A percentile compares a stretch with the other conserved stretches of the same genome.
phyloP scores from a whole-genome alignment of 2,113 vertebrate genomes.

The Girardinichthys multiradiatus region DNA sequence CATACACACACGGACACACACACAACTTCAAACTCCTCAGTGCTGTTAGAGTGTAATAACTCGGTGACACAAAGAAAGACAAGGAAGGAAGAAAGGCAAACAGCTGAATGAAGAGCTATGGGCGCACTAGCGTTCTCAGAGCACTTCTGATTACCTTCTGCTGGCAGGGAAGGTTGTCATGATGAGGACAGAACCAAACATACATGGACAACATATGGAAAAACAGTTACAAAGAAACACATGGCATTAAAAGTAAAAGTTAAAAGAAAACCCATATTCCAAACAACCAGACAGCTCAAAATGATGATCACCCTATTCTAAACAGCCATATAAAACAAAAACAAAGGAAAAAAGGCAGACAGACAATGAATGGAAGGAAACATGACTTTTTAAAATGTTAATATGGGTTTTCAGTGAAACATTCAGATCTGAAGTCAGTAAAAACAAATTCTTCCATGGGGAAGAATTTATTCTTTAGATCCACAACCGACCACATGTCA shows the following conservation, averaged over 20 bases:
- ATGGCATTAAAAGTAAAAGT: slow-evolving; percentile 52
- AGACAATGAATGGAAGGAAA: slow-evolving; percentile 22
- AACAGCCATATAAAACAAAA: neutral
- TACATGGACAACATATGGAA: slow-evolving; percentile 76
- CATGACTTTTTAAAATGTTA: neutral
- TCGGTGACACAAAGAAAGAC: slow-evolving; percentile 19
- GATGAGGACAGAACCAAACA: slow-evolving; percentile 76
- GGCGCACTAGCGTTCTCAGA: slow-evolving; percentile 51
- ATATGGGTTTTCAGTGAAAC: slow-evolving; percentile 4
- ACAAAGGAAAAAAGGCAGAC: slow-evolving; percentile 13
- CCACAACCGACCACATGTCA: no score
- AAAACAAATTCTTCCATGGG: neutral
- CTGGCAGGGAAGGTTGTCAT: slow-evolving; percentile 77
- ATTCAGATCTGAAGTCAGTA: neutral
- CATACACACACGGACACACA: neutral
- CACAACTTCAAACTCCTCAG: slow-evolving; percentile 30
- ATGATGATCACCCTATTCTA: slow-evolving; percentile 35
- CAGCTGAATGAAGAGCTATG: slow-evolving; percentile 43
- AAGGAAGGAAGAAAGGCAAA: slow-evolving; percentile 22
- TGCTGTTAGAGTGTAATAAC: slow-evolving; percentile 49
- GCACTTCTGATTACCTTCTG: slow-evolving; percentile 82
- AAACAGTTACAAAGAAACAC: slow-evolving; percentile 68
- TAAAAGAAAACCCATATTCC: slow-evolving; percentile 13
- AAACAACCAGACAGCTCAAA: slow-evolving; percentile 18
- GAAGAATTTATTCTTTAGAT: no score